Conservation (phyloP, 2,113 vertebrate genomes). For the Theropithecus gelada region DNA sequence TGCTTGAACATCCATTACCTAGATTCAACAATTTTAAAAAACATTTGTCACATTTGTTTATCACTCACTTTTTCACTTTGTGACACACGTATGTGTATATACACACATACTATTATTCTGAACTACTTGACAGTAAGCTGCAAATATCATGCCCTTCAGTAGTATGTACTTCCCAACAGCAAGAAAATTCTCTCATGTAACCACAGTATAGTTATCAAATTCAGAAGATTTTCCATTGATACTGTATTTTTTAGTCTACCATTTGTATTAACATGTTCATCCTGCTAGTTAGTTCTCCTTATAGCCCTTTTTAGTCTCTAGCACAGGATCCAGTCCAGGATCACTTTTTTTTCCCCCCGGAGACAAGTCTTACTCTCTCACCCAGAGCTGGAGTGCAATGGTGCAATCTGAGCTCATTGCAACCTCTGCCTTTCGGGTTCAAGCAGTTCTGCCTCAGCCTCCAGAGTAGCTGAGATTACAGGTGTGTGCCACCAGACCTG, state of each 20-base stretch:
- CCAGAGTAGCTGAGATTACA: no score
- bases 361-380: no score
- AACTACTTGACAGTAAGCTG: not conserved
- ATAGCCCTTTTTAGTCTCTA: not conserved
- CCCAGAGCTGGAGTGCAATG: no score
- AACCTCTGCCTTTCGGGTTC: no score
- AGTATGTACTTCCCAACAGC: not conserved
- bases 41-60: not conserved
- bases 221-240: not conserved
- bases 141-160: not conserved
- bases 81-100: not conserved
- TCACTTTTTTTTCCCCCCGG: not conserved
- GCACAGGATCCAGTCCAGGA: not conserved
- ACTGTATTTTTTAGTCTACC: not conserved
- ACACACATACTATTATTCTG: not conserved
- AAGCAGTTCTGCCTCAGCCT: no score
- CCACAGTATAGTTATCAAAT: not conserved
- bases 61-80: not conserved
- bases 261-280: not conserved
- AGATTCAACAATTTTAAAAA: not conserved
- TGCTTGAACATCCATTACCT: not conserved
- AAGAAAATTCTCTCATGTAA: not conserved
- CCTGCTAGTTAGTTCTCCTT: not conserved
- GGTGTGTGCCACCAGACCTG: no score
- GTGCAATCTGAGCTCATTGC: no score